Evolutionary conservation across 1,140 invertebrate species (phyloP), one percentile per base, ranked within the genome.

Genomic region (Drosophila takahashii): DNA sequence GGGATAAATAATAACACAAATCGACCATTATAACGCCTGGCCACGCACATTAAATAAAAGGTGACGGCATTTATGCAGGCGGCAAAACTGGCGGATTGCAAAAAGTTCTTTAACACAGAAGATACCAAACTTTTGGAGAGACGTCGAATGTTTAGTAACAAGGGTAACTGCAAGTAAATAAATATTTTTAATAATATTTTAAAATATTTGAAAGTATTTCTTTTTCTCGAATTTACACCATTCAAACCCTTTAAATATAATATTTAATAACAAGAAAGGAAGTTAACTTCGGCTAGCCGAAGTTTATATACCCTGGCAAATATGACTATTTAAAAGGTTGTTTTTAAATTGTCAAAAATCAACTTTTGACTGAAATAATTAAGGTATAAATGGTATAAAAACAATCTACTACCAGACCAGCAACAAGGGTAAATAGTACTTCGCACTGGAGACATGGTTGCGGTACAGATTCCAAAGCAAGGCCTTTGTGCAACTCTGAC

Each of bases 401-500:
- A n/a, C n/a, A n/a, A 18, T 26, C 3, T 13, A 18, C 13, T 26
- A 42, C 60, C 83, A 45, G 53, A 87, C 84, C 79, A 89, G 26
- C 36, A 86, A 39, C 39, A 80, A 11, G 1, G 84, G 84, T 13
- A 57, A 52, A 60, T 83, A 89, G 34, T 87, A 87, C 52, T 77
- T 83, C 2, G 51, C 61, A 45, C 84, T 69, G 11, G 79, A 81
- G 45, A 86, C 42, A 52, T 79, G 66, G 52, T 81, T 83, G 8
- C 79, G 76, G 22, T 70, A 87, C 3, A 87, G 16, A 57, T 72
- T 87, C 83, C 84, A 80, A 13, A 81, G 22, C 1, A 83, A 39
- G 0, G 79, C 57, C 42, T 77, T 27, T 0, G 64, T 78, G 48
- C 85, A 90, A 26, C 58, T 75, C 26, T 76, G 77, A 45, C 73